phyloP scores from a whole-genome alignment of 1,140 invertebrate species.

The Tetraneura akinire region DNA sequence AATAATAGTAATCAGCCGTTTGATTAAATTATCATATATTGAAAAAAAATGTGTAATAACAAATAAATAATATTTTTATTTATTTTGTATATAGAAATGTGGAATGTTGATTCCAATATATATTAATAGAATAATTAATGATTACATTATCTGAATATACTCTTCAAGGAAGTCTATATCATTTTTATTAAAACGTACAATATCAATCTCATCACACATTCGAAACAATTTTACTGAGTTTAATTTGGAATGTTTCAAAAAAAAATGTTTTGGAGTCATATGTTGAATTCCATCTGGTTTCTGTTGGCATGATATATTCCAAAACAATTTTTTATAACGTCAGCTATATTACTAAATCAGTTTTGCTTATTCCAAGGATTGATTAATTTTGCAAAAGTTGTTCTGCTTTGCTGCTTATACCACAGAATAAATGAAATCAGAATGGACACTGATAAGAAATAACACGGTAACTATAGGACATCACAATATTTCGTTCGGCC shows the following conservation, averaged over 20 bases:
- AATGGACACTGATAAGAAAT: too few relatives aligned
- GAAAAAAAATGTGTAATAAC: too few relatives aligned
- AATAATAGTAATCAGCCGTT: too few relatives aligned
- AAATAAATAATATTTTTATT: too few relatives aligned
- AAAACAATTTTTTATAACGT: slow-evolving; percentile 6
- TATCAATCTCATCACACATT: not conserved
- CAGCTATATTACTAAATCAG: not conserved
- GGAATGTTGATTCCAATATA: too few relatives aligned
- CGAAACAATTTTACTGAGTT: not conserved
- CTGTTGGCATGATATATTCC: not conserved
- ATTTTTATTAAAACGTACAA: not conserved
- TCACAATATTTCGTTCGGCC: too few relatives aligned
- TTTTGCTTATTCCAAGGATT: not conserved
- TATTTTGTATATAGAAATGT: too few relatives aligned
- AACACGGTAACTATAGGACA: too few relatives aligned
- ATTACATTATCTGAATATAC: not conserved
- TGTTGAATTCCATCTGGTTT: slow-evolving; percentile 3
- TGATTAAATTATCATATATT: too few relatives aligned
- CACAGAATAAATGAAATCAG: too few relatives aligned
- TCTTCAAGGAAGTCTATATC: not conserved
- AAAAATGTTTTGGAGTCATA: not conserved
- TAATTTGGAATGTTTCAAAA: not conserved
- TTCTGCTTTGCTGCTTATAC: slow-evolving; percentile 4
- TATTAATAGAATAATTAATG: not conserved
- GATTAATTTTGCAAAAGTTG: not conserved